A percentile compares a stretch with the other conserved stretches of the same genome.
phyloP scores from a whole-genome alignment of 2,113 vertebrate species.

The Galemys pyrenaicus region DNA sequence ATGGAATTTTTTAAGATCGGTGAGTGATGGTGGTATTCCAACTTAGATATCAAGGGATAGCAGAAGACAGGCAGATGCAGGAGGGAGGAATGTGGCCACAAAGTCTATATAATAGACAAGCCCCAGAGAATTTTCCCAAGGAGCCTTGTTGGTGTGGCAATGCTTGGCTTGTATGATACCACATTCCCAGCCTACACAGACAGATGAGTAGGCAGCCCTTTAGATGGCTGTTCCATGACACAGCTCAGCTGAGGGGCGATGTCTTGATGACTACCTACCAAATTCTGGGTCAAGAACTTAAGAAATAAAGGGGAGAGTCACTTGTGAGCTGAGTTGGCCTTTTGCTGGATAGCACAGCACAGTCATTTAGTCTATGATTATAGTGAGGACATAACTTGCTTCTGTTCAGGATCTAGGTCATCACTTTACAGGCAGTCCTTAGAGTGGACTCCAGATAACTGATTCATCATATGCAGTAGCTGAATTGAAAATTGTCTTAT shows the following conservation, averaged over 20 bases:
- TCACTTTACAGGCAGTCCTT: neutral
- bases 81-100: neutral
- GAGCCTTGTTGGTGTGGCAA: neutral
- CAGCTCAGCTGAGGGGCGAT: neutral
- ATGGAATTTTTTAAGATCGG: neutral
- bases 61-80: neutral
- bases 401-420: slow-evolving; percentile 41
- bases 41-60: neutral
- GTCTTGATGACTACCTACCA: slow-evolving; percentile 11
- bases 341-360: neutral
- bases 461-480: neutral
- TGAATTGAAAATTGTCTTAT: neutral
- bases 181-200: slow-evolving; percentile 49
- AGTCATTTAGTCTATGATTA: neutral
- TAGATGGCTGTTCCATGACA: neutral
- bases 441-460: neutral
- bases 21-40: neutral
- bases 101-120: neutral
- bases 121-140: neutral
- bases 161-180: neutral
- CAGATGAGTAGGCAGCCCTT: neutral
- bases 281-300: slow-evolving; percentile 53
- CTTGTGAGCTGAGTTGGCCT: slow-evolving; percentile 14
- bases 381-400: slow-evolving; percentile 9
- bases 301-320: slow-evolving; percentile 21